These are phyloP conservation scores for Botrylloides violaceus DNA, from an alignment of 23 tunicate species.

Conservation along the genomic window DNA sequence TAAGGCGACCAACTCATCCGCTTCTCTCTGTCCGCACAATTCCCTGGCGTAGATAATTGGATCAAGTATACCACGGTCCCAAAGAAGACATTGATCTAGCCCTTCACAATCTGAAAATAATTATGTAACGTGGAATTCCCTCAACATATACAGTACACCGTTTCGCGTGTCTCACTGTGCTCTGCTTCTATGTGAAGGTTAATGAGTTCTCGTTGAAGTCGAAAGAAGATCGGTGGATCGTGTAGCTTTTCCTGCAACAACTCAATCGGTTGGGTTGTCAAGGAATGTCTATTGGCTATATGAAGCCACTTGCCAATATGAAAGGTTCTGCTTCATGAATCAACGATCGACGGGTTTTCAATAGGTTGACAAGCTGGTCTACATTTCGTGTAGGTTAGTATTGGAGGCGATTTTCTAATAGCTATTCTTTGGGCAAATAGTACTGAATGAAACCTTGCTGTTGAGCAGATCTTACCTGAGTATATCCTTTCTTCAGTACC, in stretches of 20 bases:
- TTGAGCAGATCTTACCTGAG: background rate
- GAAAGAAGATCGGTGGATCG: background rate
- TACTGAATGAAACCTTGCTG: too few relatives aligned
- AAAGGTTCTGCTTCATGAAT: too few relatives aligned
- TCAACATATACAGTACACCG: background rate
- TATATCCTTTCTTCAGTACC: background rate
- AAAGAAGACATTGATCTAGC: background rate
- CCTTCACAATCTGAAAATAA: background rate
- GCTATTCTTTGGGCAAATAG: too few relatives aligned
- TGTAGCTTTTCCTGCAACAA: background rate
- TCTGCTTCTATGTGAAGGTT: background rate
- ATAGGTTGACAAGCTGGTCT: too few relatives aligned
- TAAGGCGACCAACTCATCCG: background rate
- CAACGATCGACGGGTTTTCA: too few relatives aligned
- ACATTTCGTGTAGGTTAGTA: too few relatives aligned
- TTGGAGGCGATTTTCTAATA: too few relatives aligned
- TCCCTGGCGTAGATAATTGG: background rate
- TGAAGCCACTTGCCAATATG: too few relatives aligned
- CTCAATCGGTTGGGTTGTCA: too few relatives aligned
- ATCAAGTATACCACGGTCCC: constrained; percentile 20
- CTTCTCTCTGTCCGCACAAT: background rate
- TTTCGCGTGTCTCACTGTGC: background rate
- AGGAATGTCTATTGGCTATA: too few relatives aligned
- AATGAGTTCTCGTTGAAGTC: background rate
- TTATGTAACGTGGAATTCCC: background rate